Percentiles rank a stretch among this genome's conserved stretches.
phyloP scores from a whole-genome alignment of 1,140 invertebrate species.

The Orchesella cincta region DNA sequence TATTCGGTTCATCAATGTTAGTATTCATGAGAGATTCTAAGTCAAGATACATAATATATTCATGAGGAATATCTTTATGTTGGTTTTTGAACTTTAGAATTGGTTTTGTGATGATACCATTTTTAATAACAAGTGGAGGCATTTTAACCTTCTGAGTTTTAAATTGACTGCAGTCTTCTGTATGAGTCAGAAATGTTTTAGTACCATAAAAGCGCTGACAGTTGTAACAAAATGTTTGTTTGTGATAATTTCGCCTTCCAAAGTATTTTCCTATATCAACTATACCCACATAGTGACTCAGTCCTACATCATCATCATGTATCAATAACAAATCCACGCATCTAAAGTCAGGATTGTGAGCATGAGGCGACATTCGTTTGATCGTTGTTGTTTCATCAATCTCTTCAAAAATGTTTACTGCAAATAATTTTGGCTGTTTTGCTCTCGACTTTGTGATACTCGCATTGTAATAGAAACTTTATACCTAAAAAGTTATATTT shows the following conservation, averaged over 20 bases:
- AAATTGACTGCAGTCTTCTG: background rate
- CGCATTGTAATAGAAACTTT: background rate
- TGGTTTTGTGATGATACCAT: background rate
- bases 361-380: background rate
- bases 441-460: slow-evolving; percentile 16
- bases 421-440: background rate
- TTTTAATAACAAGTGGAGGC: too few species aligned
- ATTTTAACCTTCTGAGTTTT: slow-evolving; percentile 22
- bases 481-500: background rate
- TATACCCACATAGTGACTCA: slow-evolving; percentile 26
- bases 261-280: background rate
- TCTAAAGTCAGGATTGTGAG: background rate
- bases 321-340: slow-evolving; percentile 18
- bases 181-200: background rate
- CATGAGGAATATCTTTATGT: background rate
- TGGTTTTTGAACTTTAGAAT: slow-evolving; percentile 26
- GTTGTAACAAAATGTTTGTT: slow-evolving; percentile 27
- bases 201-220: slow-evolving; percentile 12
- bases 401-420: slow-evolving; percentile 23
- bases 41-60: background rate
- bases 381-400: background rate
- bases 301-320: background rate
- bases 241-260: slow-evolving; percentile 10
- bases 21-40: background rate
- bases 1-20: background rate